A percentile compares a stretch with the other conserved stretches of the same genome.
Evolutionary conservation across 2,888 invertebrate genomes (phyloP).

Genomic region (Drosophila nr. medialis): DNA sequence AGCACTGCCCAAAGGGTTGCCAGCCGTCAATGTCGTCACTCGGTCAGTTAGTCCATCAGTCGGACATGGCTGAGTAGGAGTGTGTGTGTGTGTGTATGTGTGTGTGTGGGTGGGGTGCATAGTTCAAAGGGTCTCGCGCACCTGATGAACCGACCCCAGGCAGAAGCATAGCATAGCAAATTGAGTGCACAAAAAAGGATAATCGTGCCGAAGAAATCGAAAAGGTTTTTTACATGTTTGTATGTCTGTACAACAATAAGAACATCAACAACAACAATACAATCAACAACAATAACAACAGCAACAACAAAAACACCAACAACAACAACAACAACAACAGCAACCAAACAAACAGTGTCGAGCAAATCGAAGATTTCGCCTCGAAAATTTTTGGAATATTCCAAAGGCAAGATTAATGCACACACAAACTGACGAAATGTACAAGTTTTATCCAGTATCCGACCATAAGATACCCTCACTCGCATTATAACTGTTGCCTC

Average conservation of each 20-base stretch:
- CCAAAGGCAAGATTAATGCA: conserved; percentile 31
- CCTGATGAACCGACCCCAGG: conserved; percentile 57
- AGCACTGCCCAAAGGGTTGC: conserved; percentile 14
- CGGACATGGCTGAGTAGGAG: neutral
- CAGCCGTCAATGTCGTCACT: conserved; percentile 38
- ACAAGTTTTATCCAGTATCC: neutral
- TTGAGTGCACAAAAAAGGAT: conserved; percentile 70
- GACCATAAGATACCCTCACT: neutral
- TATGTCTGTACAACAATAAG: conserved; percentile 7
- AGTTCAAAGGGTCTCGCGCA: conserved; percentile 64
- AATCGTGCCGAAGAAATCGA: conserved; percentile 66
- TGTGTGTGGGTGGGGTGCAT: neutral
- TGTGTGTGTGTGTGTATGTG: neutral
- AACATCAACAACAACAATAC: conserved; percentile 6
- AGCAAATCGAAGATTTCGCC: conserved; percentile 48
- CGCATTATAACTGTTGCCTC: neutral
- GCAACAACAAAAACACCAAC: neutral
- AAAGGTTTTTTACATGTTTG: conserved; percentile 46
- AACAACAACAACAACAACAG: neutral
- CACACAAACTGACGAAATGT: conserved; percentile 2
- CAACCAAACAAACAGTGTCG: conserved; percentile 9
- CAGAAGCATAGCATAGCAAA: conserved; percentile 41
- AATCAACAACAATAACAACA: neutral
- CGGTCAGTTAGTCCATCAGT: conserved; percentile 26
- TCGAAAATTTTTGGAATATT: conserved; percentile 25